Evolutionary conservation across 2,113 vertebrate species (phyloP).

Genomic region (Lophotis ruficrista): DNA sequence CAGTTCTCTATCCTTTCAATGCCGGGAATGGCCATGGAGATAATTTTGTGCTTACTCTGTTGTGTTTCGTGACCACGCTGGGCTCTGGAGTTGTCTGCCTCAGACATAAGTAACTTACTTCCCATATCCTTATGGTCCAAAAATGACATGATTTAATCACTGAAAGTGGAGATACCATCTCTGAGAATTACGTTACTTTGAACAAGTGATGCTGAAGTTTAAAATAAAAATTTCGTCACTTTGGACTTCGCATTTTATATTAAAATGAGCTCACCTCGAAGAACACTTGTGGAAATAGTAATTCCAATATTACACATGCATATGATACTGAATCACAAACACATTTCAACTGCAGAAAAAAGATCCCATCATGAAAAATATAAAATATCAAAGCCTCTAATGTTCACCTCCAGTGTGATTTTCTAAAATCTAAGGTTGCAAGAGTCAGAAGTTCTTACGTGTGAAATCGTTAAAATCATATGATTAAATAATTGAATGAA

Average conservation of each 20-base stretch:
- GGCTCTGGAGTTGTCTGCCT: background rate
- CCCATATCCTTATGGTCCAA: background rate
- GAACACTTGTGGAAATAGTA: background rate
- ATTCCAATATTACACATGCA: background rate
- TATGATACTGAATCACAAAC: background rate
- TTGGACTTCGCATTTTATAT: background rate
- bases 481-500: background rate
- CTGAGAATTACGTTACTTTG: rapidly evolving
- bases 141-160: background rate
- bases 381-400: background rate
- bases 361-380: background rate
- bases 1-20: background rate
- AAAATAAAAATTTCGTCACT: background rate
- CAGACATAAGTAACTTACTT: background rate
- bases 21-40: background rate
- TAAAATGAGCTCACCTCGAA: background rate
- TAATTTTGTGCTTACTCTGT: background rate
- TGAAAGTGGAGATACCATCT: background rate
- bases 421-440: background rate
- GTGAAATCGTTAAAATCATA: background rate
- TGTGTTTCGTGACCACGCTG: background rate
- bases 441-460: background rate
- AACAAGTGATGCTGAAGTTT: background rate
- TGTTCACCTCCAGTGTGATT: background rate
- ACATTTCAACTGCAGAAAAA: background rate